A percentile compares a stretch with the other conserved stretches of the same genome.
These are phyloP conservation scores for Lordiphosa collinella DNA, from an alignment of 1,140 invertebrate genomes.

Conservation along the genomic window DNA sequence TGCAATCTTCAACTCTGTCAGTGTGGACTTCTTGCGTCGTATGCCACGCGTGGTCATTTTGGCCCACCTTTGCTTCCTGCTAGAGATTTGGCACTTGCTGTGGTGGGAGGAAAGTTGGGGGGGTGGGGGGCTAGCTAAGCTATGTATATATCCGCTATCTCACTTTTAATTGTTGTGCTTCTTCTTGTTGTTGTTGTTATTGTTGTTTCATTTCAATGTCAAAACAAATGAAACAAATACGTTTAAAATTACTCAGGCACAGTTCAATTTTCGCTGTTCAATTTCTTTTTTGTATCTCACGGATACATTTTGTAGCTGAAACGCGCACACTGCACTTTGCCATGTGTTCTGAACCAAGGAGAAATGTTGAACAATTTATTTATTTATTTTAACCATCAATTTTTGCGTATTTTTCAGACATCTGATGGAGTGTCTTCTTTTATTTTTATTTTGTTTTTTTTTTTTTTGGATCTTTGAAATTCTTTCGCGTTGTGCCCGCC, in stretches of 20 bases:
- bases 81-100: slow-evolving; percentile 4
- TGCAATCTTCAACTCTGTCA: slow-evolving; percentile 93
- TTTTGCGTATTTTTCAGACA: slow-evolving; percentile 40
- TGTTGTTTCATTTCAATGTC: slow-evolving; percentile 56
- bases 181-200: slow-evolving; percentile 14
- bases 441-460: slow-evolving; percentile 13
- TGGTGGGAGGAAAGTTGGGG: no score
- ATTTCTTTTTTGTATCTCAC: slow-evolving; percentile 9
- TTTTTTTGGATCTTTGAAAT: slow-evolving; percentile 2
- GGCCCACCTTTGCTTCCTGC: neutral
- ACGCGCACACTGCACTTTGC: slow-evolving; percentile 54
- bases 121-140: no score
- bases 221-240: slow-evolving; percentile 60
- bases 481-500: slow-evolving; percentile 20
- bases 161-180: slow-evolving; percentile 39
- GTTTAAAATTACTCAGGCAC: slow-evolving; percentile 57
- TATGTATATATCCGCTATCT: slow-evolving; percentile 2
- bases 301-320: slow-evolving; percentile 9
- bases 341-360: slow-evolving; percentile 32
- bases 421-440: slow-evolving; percentile 41
- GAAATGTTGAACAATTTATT: slow-evolving; percentile 46
- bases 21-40: slow-evolving; percentile 91
- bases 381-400: slow-evolving; percentile 58
- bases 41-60: slow-evolving; percentile 86
- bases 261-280: neutral